Conservation (phyloP, 2,888 invertebrate species). For the Zonitis immaculata region DNA sequence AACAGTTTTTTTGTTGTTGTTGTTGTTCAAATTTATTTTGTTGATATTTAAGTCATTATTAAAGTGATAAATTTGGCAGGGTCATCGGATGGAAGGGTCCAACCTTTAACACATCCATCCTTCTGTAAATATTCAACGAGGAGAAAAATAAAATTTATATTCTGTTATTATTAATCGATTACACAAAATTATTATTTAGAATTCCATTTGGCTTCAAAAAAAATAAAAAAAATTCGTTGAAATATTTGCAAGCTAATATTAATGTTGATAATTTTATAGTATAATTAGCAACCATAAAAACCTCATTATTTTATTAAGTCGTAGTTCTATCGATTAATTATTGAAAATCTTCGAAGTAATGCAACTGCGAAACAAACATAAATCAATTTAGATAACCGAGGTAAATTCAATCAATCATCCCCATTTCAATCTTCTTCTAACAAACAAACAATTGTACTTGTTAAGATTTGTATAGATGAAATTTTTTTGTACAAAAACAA, state of each 20-base stretch:
- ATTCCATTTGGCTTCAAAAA: conserved; percentile 8
- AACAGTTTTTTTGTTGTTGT: no score
- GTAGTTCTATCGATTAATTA: neutral
- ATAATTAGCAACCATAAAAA: conserved; percentile 14
- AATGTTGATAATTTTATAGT: conserved; percentile 7
- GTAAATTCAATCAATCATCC: neutral
- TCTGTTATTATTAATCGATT: neutral
- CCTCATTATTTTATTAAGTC: conserved; percentile 10
- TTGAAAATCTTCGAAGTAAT: no score
- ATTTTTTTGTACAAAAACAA: conserved; percentile 1
- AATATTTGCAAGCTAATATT: conserved; percentile 1
- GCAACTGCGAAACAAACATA: neutral
- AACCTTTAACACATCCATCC: conserved; percentile 4
- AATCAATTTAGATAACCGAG: neutral
- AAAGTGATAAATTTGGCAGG: conserved; percentile 7
- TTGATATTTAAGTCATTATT: neutral
- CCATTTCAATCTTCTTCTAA: neutral
- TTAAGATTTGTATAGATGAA: neutral
- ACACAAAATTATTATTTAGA: no score
- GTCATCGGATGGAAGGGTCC: conserved; percentile 6
- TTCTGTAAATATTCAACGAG: conserved; percentile 4
- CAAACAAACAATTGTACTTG: neutral
- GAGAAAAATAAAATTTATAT: neutral
- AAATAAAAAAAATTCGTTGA: conserved; percentile 11
- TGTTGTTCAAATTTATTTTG: conserved; percentile 1